Conservation (phyloP, 2,113 vertebrate species). For the Tonatia bakeri region DNA sequence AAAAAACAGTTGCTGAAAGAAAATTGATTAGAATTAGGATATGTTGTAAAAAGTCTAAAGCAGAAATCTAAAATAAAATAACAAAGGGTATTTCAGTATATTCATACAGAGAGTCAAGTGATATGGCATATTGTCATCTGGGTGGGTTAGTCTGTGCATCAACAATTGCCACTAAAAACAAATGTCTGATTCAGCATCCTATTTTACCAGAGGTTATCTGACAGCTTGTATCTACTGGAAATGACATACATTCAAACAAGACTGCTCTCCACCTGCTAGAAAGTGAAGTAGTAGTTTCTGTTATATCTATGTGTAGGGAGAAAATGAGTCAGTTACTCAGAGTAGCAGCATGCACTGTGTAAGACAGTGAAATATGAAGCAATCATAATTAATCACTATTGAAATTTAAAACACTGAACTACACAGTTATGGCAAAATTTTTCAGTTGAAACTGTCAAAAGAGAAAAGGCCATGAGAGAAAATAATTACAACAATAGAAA, state of each 20-base stretch:
- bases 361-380: not conserved
- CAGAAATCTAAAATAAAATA: not conserved
- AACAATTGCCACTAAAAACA: slow-evolving; percentile 45
- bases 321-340: slow-evolving; percentile 12
- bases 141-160: not conserved
- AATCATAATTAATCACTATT: not conserved
- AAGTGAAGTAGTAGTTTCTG: slow-evolving; percentile 8
- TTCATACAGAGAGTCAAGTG: not conserved
- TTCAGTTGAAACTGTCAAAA: not conserved
- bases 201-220: slow-evolving; percentile 42
- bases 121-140: not conserved
- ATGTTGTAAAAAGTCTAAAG: not conserved
- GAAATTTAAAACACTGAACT: not conserved
- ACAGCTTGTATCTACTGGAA: slow-evolving; percentile 25
- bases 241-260: slow-evolving; percentile 19
- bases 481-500: not conserved
- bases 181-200: slow-evolving; percentile 36
- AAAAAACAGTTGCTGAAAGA: not conserved
- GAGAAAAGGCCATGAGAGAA: not conserved
- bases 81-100: not conserved
- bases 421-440: not conserved
- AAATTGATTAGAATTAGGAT: not conserved
- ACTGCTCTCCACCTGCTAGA: slow-evolving; percentile 22
- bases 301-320: not conserved
- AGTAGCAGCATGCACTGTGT: not conserved